Evolutionary conservation across 2,888 invertebrate species (phyloP), one percentile per base, ranked within the genome.

Genomic region (Cistogaster globosa): DNA sequence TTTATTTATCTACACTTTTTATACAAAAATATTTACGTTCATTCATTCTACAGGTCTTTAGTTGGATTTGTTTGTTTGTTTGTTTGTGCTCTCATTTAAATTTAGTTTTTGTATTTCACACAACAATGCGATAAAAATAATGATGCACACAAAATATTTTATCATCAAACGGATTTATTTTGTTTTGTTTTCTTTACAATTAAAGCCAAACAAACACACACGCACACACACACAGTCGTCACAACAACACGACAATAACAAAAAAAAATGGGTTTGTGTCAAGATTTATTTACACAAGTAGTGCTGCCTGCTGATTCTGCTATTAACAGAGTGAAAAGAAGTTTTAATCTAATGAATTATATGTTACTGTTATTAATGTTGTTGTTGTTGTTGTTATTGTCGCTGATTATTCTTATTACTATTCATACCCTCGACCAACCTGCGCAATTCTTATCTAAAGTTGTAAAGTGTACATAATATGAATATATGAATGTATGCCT

Each of bases 381-480:
- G 53, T 16, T 14, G 12, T 12, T 45, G 2, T n/a, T 11, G 42
- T 76, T 45, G 51, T 72, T 72, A 12, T 32, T 72, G 32, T 58
- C 53, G n/a, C 62, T 77, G 22, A 2, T 58, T 71, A 42, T 45
- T 71, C 57, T 48, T 69, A 53, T 71, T 71, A 36, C 26, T n/a
- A 11, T 51, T 45, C 62, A 83, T 69, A 77, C 74, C 77, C 77
- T 78, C 84, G 63, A 57, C 77, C 82, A 85, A 78, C 84, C 84
- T 85, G 84, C 84, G 84, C 84, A 85, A 65, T 85, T 74, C 77
- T 82, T 77, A 57, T 51, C 78, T 48, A 36, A 68, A 76, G 80
- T 80, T 65, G 67, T 26, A 45, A n/a, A n/a, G n/a, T 9, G 53
- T 62, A 62, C 26, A 26, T 26, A 26, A 26, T n/a, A n/a, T n/a